These are phyloP conservation scores for Pogonomyrmex californicus DNA, from an alignment of 1,140 invertebrate genomes.

Conservation along the genomic window DNA sequence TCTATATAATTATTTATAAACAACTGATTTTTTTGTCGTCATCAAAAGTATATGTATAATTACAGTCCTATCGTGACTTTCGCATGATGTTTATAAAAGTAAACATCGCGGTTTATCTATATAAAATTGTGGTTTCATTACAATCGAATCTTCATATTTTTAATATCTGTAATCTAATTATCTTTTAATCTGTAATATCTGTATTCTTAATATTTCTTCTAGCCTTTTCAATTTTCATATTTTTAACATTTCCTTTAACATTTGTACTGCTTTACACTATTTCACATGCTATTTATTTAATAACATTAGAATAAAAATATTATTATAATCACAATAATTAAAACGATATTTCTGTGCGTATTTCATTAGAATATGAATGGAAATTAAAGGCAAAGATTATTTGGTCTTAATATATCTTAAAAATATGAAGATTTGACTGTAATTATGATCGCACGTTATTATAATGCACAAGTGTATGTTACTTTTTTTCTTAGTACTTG, in stretches of 20 bases:
- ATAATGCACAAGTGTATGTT: slow-evolving; percentile 23
- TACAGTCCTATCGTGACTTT: slow-evolving; percentile 51
- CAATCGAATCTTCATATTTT: slow-evolving; percentile 9
- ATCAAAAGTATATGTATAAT: slow-evolving; percentile 62
- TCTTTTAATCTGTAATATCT: neutral
- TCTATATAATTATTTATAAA: slow-evolving; percentile 71
- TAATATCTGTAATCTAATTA: neutral
- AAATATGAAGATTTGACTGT: slow-evolving; percentile 10
- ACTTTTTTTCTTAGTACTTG: slow-evolving; percentile 63
- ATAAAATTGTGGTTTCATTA: slow-evolving; percentile 7
- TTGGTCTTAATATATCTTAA: slow-evolving; percentile 16
- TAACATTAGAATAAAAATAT: neutral
- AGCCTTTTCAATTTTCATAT: neutral
- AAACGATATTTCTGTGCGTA: slow-evolving; percentile 6
- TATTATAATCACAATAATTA: neutral
- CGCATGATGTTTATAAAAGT: slow-evolving; percentile 28
- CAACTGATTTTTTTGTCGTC: slow-evolving; percentile 61
- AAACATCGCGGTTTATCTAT: slow-evolving; percentile 16
- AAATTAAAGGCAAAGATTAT: neutral
- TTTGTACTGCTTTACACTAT: neutral
- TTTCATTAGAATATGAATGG: neutral
- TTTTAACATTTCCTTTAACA: neutral
- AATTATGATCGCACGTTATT: slow-evolving; percentile 19
- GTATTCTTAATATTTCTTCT: neutral
- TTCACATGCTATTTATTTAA: too few species aligned